Evolutionary conservation across 2,888 invertebrate genomes (phyloP).

Genomic region (Tolmerus cingulatus): DNA sequence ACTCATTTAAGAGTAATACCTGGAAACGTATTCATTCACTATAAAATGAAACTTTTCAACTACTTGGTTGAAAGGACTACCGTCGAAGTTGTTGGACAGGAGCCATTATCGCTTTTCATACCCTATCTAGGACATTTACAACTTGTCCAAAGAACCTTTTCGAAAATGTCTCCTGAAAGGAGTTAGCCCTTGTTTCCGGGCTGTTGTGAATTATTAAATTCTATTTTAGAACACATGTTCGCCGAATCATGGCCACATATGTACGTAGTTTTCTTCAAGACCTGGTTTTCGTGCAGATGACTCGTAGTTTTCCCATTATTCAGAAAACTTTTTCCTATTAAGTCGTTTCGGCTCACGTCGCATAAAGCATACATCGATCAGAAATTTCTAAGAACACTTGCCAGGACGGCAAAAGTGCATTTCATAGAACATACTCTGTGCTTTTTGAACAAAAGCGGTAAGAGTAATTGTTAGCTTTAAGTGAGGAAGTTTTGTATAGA

Average conservation of each 20-base stretch:
- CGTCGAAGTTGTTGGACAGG: background rate
- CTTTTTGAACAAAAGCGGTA: background rate
- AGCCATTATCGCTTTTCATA: background rate
- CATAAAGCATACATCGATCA: background rate
- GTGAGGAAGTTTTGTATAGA: background rate
- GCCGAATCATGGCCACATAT: background rate
- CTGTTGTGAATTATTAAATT: background rate
- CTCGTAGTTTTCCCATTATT: background rate
- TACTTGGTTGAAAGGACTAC: background rate
- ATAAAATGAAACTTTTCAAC: background rate
- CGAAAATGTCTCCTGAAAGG: background rate
- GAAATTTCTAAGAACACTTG: background rate
- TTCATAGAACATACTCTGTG: background rate
- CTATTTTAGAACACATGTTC: background rate
- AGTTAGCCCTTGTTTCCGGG: background rate
- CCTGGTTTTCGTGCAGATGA: background rate
- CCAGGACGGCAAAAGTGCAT: background rate
- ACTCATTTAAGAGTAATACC: background rate
- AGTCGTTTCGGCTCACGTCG: background rate
- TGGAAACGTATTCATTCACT: background rate
- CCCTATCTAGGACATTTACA: background rate
- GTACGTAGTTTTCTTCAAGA: background rate
- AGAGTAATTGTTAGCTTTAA: background rate
- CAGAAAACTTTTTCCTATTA: background rate
- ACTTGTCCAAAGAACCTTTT: background rate